Conservation (phyloP, 2,797 vertebrate genomes). For the Ataeniobius toweri region DNA sequence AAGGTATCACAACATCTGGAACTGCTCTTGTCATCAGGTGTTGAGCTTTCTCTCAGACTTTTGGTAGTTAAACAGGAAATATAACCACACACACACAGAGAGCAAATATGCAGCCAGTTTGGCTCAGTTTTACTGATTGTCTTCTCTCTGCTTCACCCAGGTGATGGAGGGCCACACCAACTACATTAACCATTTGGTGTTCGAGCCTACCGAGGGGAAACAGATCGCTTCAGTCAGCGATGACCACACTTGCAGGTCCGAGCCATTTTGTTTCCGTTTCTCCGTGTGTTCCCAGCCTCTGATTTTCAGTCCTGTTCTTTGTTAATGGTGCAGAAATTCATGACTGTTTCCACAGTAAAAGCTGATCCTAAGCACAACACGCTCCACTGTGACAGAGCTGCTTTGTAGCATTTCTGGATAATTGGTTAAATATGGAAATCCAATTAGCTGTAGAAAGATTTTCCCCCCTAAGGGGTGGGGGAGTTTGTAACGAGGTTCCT, state of each 20-base stretch:
- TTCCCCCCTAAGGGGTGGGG: constrained; percentile 54
- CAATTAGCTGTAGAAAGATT: constrained; percentile 74
- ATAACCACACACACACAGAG: constrained; percentile 16
- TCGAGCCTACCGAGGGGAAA: constrained; percentile 91
- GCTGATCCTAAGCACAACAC: constrained; percentile 79
- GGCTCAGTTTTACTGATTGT: constrained; percentile 24
- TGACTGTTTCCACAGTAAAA: constrained; percentile 81
- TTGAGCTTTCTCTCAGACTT: constrained; percentile 39
- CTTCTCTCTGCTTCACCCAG: constrained; percentile 69
- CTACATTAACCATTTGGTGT: constrained; percentile 95
- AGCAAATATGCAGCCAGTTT: constrained; percentile 14
- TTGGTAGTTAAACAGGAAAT: constrained; percentile 46
- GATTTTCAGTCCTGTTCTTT: constrained; percentile 80
- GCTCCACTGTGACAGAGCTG: constrained; percentile 66
- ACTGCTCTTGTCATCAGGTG: constrained; percentile 46
- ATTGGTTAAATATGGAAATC: constrained; percentile 85
- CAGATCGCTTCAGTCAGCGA: constrained; percentile 96
- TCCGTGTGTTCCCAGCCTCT: constrained; percentile 57
- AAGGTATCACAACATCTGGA: constrained; percentile 84
- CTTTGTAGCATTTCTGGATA: constrained; percentile 75
- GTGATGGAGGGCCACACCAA: constrained; percentile 90
- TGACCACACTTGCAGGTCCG: constrained; percentile 97
- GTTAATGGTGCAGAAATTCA: constrained; percentile 85
- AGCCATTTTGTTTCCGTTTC: constrained; percentile 42
- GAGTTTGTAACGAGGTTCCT: constrained; percentile 60